phyloP scores from a whole-genome alignment of 2,113 vertebrate genomes.

The Otolemur garnettii region DNA sequence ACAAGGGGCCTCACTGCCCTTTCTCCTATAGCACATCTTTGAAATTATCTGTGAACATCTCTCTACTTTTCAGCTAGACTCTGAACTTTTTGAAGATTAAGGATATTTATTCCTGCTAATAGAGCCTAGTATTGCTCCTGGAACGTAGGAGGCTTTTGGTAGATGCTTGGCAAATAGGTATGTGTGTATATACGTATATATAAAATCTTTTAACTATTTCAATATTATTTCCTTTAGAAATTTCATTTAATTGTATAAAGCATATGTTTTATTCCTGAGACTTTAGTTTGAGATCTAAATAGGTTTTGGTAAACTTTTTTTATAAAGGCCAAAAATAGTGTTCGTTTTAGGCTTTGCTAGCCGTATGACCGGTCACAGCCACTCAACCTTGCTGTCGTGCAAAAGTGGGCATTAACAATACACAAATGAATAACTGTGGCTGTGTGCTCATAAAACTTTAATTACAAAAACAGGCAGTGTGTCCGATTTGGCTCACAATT shows the following conservation, averaged over 20 bases:
- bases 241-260: conserved; percentile 9
- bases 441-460: conserved; percentile 20
- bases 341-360: neutral
- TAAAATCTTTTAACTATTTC: neutral
- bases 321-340: conserved; percentile 1
- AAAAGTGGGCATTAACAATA: neutral
- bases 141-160: neutral
- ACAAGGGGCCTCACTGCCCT: neutral
- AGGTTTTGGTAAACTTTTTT: neutral
- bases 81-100: conserved; percentile 49
- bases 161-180: neutral
- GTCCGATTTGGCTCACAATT: neutral
- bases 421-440: neutral
- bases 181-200: neutral
- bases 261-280: neutral
- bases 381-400: neutral
- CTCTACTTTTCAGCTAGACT: conserved; percentile 21
- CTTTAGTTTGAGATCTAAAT: neutral
- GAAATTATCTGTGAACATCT: conserved; percentile 5
- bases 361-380: neutral
- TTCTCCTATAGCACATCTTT: neutral
- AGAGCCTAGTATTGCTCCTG: neutral
- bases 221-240: conserved; percentile 14
- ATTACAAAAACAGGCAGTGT: conserved; percentile 34
- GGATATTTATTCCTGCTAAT: neutral